Evolutionary conservation across 2,113 vertebrate species (phyloP).

Genomic region (Trochalopteron elliotii): DNA sequence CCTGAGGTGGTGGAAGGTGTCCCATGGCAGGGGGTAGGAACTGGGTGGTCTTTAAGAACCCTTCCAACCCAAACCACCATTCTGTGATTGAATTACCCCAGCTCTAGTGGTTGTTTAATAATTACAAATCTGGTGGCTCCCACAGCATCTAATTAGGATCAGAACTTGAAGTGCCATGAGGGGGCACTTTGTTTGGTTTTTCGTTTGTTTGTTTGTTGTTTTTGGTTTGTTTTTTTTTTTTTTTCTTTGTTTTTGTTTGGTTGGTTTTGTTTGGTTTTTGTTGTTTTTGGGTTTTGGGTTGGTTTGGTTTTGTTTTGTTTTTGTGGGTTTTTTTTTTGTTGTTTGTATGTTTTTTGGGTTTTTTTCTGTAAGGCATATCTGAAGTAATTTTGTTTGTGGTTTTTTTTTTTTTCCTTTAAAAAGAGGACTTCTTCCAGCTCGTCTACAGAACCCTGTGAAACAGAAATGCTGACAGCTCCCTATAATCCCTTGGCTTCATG

Average conservation of each 20-base stretch:
- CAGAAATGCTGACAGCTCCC: neutral
- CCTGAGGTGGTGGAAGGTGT: neutral
- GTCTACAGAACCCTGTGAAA: neutral
- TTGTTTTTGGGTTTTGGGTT: neutral
- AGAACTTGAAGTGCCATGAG: neutral
- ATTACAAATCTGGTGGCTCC: neutral
- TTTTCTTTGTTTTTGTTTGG: neutral
- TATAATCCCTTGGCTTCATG: neutral
- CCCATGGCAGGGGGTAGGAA: neutral
- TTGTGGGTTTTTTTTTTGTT: no score
- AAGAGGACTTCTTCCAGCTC: neutral
- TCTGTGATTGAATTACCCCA: neutral
- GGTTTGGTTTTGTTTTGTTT: neutral
- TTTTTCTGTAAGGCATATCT: neutral
- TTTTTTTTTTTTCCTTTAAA: neutral
- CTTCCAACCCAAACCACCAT: neutral
- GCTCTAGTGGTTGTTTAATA: neutral
- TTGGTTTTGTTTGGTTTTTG: neutral
- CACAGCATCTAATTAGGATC: neutral
- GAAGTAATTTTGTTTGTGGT: neutral
- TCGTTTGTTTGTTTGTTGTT: neutral
- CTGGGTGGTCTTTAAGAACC: neutral
- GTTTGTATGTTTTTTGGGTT: no score
- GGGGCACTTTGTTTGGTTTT: neutral
- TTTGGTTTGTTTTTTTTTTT: no score